Conservation (phyloP, 64 coral and sea anemone genomes). For the Hydrozoanthus tunicans region DNA sequence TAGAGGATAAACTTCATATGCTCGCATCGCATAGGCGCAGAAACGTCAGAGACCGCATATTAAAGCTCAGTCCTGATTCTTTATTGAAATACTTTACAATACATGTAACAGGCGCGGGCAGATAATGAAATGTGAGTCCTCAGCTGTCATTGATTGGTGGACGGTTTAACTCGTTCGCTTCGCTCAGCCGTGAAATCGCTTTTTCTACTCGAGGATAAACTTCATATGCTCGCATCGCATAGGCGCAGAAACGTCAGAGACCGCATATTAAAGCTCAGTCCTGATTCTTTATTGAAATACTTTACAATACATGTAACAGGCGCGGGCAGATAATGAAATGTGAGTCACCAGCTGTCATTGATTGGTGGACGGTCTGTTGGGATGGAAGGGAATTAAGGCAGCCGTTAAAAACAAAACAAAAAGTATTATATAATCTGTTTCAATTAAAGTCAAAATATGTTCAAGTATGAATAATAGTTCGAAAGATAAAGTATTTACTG, state of each 20-base stretch:
- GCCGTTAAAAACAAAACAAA: not conserved
- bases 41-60: not conserved
- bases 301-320: not conserved
- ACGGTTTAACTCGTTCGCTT: not conserved
- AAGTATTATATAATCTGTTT: not conserved
- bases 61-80: not conserved
- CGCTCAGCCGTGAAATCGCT: too few relatives aligned
- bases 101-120: not conserved
- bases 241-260: not conserved
- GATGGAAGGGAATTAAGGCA: not conserved
- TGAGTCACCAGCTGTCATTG: not conserved
- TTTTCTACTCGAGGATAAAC: not conserved
- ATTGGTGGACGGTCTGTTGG: conserved; percentile 37
- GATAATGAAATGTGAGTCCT: not conserved
- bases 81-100: conserved; percentile 54
- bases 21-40: not conserved
- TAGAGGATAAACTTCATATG: not conserved
- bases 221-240: not conserved
- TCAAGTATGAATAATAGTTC: too few relatives aligned
- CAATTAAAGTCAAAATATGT: not conserved
- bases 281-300: conserved; percentile 50
- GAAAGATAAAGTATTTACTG: too few relatives aligned
- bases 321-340: not conserved
- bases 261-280: not conserved
- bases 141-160: conserved; percentile 5